Evolutionary conservation across 2,797 vertebrate species (phyloP).

Genomic region (Oreonectes daqikongensis): DNA sequence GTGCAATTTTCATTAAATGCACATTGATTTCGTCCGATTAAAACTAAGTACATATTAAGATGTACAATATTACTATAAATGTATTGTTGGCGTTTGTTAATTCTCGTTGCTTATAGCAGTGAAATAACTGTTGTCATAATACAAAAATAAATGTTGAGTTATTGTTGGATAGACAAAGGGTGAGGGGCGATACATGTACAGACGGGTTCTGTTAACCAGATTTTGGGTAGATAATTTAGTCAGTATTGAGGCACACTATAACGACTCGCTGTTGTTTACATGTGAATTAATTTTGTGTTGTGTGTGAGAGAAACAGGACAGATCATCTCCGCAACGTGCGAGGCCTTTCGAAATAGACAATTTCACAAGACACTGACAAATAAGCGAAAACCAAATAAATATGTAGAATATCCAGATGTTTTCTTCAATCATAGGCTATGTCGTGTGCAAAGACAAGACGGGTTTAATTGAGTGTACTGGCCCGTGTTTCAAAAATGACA

Average conservation of each 20-base stretch:
- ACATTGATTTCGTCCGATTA: too few species aligned
- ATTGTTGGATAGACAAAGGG: neutral
- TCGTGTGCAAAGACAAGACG: too few species aligned
- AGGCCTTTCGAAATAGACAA: slow-evolving; percentile 6
- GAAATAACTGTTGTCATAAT: neutral
- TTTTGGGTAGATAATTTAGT: slow-evolving; percentile 60
- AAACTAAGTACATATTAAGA: neutral
- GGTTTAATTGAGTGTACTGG: neutral
- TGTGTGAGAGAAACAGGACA: slow-evolving; percentile 59
- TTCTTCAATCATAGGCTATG: too few species aligned
- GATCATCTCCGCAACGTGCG: slow-evolving; percentile 3
- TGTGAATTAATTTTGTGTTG: slow-evolving; percentile 88
- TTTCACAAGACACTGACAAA: slow-evolving; percentile 15
- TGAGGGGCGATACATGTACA: too few species aligned
- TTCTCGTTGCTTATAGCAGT: neutral
- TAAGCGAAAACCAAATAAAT: slow-evolving; percentile 5
- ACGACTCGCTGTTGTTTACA: slow-evolving; percentile 89
- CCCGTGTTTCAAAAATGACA: neutral
- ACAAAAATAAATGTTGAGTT: neutral
- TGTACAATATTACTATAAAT: neutral
- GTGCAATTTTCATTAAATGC: too few species aligned
- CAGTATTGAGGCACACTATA: slow-evolving; percentile 81
- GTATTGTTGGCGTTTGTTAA: neutral
- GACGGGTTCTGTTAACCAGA: neutral
- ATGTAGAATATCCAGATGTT: neutral